Percentiles rank a stretch among this genome's conserved stretches.
These are phyloP conservation scores for Brachyalestes nurse DNA, from an alignment of 2,797 vertebrate species.

Conservation along the genomic window DNA sequence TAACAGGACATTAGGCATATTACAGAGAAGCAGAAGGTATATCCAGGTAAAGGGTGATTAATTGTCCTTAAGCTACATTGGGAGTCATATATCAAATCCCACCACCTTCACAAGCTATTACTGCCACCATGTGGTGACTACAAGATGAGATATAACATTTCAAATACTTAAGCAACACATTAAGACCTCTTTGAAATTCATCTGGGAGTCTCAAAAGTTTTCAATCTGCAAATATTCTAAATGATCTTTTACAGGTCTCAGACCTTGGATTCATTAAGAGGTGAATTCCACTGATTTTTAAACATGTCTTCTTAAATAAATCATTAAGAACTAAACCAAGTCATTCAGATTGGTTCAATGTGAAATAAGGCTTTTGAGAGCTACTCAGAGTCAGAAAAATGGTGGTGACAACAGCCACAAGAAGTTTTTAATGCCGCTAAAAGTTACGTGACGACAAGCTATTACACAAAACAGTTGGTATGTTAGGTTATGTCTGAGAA, in stretches of 20 bases:
- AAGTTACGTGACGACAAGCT: too few relatives aligned
- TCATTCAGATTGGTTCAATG: not conserved
- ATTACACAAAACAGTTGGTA: too few relatives aligned
- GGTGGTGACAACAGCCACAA: too few relatives aligned
- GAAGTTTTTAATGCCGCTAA: too few relatives aligned
- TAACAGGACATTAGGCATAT: slow-evolving; percentile 28
- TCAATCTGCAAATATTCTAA: slow-evolving; percentile 6
- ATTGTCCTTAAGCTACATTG: slow-evolving; percentile 36
- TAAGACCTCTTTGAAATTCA: not conserved
- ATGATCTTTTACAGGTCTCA: not conserved
- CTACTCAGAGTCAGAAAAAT: not conserved
- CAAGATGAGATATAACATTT: slow-evolving; percentile 39
- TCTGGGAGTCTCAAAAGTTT: not conserved
- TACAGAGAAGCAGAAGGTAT: slow-evolving; percentile 2
- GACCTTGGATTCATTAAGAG: not conserved
- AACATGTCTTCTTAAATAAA: not conserved
- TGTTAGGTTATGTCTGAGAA: too few relatives aligned
- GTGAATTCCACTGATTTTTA: too few relatives aligned
- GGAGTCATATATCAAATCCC: slow-evolving; percentile 61
- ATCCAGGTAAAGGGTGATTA: slow-evolving; percentile 47
- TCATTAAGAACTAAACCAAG: not conserved
- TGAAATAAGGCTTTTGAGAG: not conserved
- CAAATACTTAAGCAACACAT: slow-evolving; percentile 9
- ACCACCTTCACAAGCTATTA: slow-evolving; percentile 62
- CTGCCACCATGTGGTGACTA: slow-evolving; percentile 76